Evolutionary conservation across 2,113 vertebrate genomes (phyloP).

Genomic region (Boulengeromyrus knoepffleri): DNA sequence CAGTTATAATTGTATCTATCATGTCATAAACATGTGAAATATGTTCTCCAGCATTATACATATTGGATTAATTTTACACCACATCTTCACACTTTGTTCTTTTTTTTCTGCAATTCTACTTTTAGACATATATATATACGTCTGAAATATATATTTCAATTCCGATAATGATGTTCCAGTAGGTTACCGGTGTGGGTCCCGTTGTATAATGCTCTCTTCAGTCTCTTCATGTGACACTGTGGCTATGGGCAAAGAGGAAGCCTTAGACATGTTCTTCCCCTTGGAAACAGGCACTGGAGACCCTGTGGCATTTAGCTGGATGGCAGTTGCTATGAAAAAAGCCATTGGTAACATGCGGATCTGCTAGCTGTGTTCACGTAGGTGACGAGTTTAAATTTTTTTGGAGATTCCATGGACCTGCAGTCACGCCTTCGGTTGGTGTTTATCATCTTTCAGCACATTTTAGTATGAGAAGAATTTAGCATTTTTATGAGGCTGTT

Average conservation of each 20-base stretch:
- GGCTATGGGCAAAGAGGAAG: not conserved
- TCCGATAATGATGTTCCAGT: not conserved
- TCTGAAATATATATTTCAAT: not conserved
- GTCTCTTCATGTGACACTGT: not conserved
- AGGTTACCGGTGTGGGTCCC: not conserved
- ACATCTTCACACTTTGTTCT: not conserved
- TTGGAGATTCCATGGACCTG: not conserved
- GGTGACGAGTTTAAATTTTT: not conserved
- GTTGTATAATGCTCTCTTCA: too few species aligned
- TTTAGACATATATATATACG: not conserved
- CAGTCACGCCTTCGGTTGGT: not conserved
- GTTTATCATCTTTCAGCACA: slow-evolving; percentile 13
- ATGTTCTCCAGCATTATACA: not conserved
- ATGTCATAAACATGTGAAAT: not conserved
- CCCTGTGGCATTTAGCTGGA: slow-evolving; percentile 5
- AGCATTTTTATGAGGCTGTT: slow-evolving; percentile 7
- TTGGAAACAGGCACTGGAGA: not conserved
- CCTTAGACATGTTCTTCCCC: not conserved
- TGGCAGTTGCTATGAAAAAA: not conserved
- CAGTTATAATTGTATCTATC: not conserved
- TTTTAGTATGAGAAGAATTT: slow-evolving; percentile 7
- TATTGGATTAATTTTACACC: not conserved
- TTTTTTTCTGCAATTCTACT: not conserved
- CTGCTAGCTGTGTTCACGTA: not conserved
- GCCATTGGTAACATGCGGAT: not conserved